These are phyloP conservation scores for Cryptus viduatorius DNA, from an alignment of 2,888 invertebrate species.

Conservation along the genomic window DNA sequence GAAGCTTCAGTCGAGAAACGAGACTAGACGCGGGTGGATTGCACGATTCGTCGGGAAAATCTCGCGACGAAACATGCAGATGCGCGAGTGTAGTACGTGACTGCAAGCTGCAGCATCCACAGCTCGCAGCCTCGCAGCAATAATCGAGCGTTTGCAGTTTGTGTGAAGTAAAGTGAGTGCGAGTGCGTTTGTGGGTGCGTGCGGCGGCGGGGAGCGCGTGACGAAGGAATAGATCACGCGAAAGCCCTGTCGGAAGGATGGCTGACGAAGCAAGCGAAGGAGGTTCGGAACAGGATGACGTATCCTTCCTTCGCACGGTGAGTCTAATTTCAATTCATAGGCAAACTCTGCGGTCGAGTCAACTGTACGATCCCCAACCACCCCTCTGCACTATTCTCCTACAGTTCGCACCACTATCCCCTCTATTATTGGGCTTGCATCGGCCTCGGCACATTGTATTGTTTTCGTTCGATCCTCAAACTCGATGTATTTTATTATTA, in stretches of 20 bases:
- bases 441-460: neutral
- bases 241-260: conserved; percentile 86
- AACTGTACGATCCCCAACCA: conserved; percentile 8
- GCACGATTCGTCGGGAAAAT: conserved; percentile 29
- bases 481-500: neutral
- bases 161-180: conserved; percentile 14
- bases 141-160: conserved; percentile 18
- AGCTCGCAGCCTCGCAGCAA: conserved; percentile 36
- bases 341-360: neutral
- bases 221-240: conserved; percentile 21
- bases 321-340: conserved; percentile 84
- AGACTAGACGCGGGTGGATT: conserved; percentile 50
- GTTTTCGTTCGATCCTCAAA: neutral
- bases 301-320: conserved; percentile 99
- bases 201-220: conserved; percentile 27
- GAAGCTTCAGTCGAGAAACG: conserved; percentile 47
- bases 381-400: neutral
- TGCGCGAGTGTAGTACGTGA: conserved; percentile 64
- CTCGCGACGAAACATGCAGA: conserved; percentile 59
- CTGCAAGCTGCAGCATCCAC: conserved; percentile 60
- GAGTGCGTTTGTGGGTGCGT: conserved; percentile 42
- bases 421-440: neutral
- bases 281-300: conserved; percentile 99
- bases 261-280: conserved; percentile 93
- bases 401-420: neutral